Evolutionary conservation across 2,888 invertebrate genomes (phyloP).

Genomic region (Morinoia aosen): DNA sequence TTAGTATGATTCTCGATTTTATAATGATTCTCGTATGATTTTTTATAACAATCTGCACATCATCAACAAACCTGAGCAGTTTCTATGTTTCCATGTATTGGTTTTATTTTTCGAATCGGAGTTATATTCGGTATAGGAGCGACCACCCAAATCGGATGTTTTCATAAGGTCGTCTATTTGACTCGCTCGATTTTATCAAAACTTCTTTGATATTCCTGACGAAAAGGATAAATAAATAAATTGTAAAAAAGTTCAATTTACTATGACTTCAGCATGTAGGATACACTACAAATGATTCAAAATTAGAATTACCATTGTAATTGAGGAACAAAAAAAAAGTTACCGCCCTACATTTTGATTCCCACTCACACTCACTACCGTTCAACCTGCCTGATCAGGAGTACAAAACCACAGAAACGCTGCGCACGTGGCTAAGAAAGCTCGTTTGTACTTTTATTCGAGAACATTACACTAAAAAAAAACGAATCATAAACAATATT

Average conservation of each 20-base stretch:
- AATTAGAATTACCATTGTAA: not conserved
- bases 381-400: too few relatives aligned
- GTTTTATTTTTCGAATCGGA: not conserved
- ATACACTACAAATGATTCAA: not conserved
- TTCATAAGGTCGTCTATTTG: too few relatives aligned
- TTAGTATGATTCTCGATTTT: too few relatives aligned
- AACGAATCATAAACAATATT: not conserved
- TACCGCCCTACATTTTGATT: too few relatives aligned
- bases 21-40: too few relatives aligned
- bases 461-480: not conserved
- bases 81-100: too few relatives aligned
- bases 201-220: not conserved
- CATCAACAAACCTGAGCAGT: too few relatives aligned
- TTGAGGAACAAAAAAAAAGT: not conserved
- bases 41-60: too few relatives aligned
- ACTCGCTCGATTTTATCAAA: not conserved
- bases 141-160: not conserved
- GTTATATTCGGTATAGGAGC: not conserved
- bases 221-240: not conserved
- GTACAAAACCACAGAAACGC: not conserved
- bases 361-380: too few relatives aligned
- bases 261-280: not conserved
- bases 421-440: not conserved
- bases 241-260: not conserved
- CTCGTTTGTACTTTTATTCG: not conserved